A percentile compares a stretch with the other conserved stretches of the same genome.
Evolutionary conservation across 2,113 vertebrate species (phyloP).

Genomic region (Zosterops japonicus): DNA sequence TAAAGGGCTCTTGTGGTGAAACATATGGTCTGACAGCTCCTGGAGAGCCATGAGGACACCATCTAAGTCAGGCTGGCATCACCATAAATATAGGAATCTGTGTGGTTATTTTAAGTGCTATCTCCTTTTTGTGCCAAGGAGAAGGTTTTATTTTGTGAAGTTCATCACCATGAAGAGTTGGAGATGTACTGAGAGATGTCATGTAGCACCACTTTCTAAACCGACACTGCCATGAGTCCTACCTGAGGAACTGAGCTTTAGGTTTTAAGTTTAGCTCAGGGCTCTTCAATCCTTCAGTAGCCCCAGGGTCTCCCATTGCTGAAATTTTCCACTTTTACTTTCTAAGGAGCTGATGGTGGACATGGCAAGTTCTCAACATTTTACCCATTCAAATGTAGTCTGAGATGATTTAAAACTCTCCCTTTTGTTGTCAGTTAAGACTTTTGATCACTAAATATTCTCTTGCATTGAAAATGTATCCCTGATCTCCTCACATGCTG

Average conservation of each 20-base stretch:
- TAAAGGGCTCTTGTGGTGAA: not conserved
- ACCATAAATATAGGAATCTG: not conserved
- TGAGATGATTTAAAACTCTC: not conserved
- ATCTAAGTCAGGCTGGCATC: not conserved
- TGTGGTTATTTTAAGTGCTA: not conserved
- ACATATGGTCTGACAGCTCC: not conserved
- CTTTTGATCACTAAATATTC: not conserved
- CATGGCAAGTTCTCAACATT: fast-evolving
- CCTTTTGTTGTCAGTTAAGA: not conserved
- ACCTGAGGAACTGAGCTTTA: not conserved
- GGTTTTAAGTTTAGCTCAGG: not conserved
- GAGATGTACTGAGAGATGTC: fast-evolving
- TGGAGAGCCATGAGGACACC: not conserved
- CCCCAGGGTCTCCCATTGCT: not conserved
- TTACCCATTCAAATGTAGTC: not conserved
- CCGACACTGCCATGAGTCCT: not conserved
- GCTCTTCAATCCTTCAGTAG: not conserved
- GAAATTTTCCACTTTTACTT: not conserved
- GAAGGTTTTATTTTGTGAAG: not conserved
- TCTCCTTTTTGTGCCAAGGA: not conserved
- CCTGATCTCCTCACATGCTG: not conserved
- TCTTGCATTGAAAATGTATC: not conserved
- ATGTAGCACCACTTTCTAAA: not conserved
- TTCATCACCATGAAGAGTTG: not conserved
- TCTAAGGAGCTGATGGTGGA: not conserved